Evolutionary conservation across 2,797 vertebrate species (phyloP).

Genomic region (Enteromius unitaeniatus): DNA sequence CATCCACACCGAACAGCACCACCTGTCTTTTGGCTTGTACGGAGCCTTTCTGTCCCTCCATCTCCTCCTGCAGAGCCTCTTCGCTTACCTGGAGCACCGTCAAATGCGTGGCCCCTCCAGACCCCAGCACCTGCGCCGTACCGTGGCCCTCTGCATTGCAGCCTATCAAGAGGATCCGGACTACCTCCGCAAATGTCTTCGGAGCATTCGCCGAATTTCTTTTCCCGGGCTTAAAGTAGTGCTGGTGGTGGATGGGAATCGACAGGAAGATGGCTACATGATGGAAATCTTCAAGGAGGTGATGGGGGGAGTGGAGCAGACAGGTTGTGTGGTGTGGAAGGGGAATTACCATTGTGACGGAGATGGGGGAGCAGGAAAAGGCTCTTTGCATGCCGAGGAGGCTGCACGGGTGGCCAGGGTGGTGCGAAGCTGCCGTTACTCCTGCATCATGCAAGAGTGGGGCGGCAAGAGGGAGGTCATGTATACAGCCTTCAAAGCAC

Average conservation of each 20-base stretch:
- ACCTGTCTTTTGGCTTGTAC: conserved; percentile 97
- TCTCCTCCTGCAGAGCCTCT: conserved; percentile 94
- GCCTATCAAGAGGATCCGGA: conserved; percentile 97
- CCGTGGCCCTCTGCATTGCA: conserved; percentile 93
- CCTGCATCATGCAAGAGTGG: conserved; percentile 97
- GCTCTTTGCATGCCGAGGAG: conserved; percentile 80
- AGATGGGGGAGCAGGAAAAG: conserved; percentile 58
- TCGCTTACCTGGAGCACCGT: conserved; percentile 95
- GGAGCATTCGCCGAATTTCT: conserved; percentile 88
- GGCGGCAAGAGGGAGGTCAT: conserved; percentile 98
- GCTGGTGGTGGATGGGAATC: conserved; percentile 95
- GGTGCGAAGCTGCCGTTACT: conserved; percentile 83
- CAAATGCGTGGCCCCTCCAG: conserved; percentile 82
- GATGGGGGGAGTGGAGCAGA: conserved; percentile 85
- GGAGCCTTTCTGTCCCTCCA: conserved; percentile 96
- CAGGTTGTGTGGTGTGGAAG: conserved; percentile 88
- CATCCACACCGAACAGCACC: conserved; percentile 97
- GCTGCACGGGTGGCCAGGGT: conserved; percentile 78
- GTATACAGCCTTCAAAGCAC: conserved; percentile 97
- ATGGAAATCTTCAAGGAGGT: conserved; percentile 97
- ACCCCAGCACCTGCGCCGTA: conserved; percentile 77
- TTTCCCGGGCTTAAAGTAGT: conserved; percentile 93
- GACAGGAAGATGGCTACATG: conserved; percentile 94
- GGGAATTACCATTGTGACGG: conserved; percentile 93
- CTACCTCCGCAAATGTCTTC: conserved; percentile 95